A percentile compares a stretch with the other conserved stretches of the same genome.
phyloP scores from a whole-genome alignment of 2,797 vertebrate species.

The Apodemus agrarius region DNA sequence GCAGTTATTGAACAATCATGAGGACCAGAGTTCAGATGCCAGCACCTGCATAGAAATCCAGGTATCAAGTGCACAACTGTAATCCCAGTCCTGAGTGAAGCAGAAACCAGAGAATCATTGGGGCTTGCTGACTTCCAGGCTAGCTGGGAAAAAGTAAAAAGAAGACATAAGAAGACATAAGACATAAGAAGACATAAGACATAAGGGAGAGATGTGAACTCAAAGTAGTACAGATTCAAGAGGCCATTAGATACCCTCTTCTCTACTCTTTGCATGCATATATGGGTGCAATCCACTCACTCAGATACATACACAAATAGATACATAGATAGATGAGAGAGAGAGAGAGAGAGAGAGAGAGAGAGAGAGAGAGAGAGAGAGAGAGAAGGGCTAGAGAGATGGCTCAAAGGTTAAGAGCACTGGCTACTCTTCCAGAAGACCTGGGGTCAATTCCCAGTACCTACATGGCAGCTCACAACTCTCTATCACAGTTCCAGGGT shows the following conservation, averaged over 20 bases:
- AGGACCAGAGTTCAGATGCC: not conserved
- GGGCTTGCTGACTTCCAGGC: not conserved
- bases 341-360: not conserved
- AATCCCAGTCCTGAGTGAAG: not conserved
- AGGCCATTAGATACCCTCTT: not conserved
- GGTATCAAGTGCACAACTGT: no score
- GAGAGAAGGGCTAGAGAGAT: not conserved
- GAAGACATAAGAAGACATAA: not conserved
- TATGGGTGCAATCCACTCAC: not conserved
- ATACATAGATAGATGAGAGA: not conserved
- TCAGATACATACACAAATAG: not conserved
- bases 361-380: not conserved
- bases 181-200: not conserved
- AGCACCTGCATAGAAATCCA: not conserved
- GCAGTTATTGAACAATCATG: not conserved
- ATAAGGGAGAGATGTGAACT: not conserved
- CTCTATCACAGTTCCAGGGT: not conserved
- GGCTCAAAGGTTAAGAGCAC: not conserved
- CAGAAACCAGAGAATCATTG: not conserved
- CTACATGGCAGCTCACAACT: not conserved
- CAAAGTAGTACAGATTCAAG: not conserved
- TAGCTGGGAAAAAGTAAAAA: not conserved
- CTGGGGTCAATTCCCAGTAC: not conserved
- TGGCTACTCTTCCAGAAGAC: not conserved
- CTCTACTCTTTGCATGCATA: not conserved